Evolutionary conservation across 2,797 vertebrate species (phyloP).

Genomic region (Esox lucius): DNA sequence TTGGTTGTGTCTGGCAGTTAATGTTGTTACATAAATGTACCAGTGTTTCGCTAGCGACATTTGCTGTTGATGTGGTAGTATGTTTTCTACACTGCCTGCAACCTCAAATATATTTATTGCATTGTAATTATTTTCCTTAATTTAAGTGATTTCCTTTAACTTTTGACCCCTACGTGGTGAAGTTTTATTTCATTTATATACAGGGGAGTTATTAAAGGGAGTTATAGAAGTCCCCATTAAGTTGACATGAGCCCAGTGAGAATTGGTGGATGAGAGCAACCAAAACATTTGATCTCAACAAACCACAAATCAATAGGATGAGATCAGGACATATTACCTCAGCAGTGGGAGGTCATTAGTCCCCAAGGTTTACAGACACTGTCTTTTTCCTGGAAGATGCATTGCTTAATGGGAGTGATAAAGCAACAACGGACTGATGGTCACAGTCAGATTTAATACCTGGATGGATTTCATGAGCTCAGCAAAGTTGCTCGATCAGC

Average conservation of each 20-base stretch:
- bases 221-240: background rate
- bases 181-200: background rate
- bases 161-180: background rate
- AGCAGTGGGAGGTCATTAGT: slow-evolving; percentile 2
- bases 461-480: background rate
- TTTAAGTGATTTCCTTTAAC: too few relatives aligned
- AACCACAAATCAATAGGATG: slow-evolving; percentile 17
- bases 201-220: background rate
- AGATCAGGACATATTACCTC: background rate
- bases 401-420: background rate
- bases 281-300: slow-evolving; percentile 16
- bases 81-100: background rate
- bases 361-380: background rate
- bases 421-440: background rate
- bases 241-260: slow-evolving; percentile 4
- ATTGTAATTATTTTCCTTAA: background rate
- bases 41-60: background rate
- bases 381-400: background rate
- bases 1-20: background rate
- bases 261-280: slow-evolving; percentile 9
- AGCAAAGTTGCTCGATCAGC: background rate
- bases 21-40: background rate
- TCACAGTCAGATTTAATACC: background rate
- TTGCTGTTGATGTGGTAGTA: background rate
- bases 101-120: background rate